Evolutionary conservation across 2,797 vertebrate species (phyloP), one percentile per base, ranked within the genome.

Genomic region (Potorous gilbertii): DNA sequence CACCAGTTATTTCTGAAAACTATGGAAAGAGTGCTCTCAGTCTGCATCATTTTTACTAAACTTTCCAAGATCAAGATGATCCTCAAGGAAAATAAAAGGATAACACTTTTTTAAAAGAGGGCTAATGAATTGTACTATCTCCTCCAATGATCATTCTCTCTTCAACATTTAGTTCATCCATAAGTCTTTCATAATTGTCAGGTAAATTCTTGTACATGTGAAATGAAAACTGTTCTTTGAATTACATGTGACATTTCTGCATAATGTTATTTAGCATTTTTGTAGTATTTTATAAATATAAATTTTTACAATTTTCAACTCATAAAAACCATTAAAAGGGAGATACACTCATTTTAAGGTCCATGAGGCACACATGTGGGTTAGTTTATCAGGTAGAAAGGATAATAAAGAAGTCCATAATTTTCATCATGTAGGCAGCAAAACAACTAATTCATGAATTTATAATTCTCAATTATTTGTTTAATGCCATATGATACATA

Each of bases 341-440:
- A 94, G 74, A 92, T 66, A 95, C 24, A 92, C n/a, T 96, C 92
- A 91, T 94, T 92, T 74, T 74, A 89, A 93, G 91, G n/a, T 81
- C 93, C 24, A 94, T 95, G 97, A 98, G 91, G 97, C 96, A 98
- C 57, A 34, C 40, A 97, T 91, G 90, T 62, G 95, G 96, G 93
- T 95, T 97, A 94, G 97, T 97, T 91, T 97, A 97, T 98, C 97
- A 97, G 95, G 97, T 96, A 56, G 95, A 97, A 98, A 97, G 46
- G 94, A 92, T 93, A 96, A 95, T 97, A 97, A 96, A 96, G 97
- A 97, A 97, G 74, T 81, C 21, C 74, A 81, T 81, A 81, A 46
- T 81, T 46, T 98, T 98, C 97, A 98, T 97, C 94, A 97, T 13
- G 46, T 95, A 94, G 21, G 96, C 96, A 96, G 95, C 94, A 97